Evolutionary conservation across 2,113 vertebrate genomes (phyloP).

Genomic region (Morone chrysops): DNA sequence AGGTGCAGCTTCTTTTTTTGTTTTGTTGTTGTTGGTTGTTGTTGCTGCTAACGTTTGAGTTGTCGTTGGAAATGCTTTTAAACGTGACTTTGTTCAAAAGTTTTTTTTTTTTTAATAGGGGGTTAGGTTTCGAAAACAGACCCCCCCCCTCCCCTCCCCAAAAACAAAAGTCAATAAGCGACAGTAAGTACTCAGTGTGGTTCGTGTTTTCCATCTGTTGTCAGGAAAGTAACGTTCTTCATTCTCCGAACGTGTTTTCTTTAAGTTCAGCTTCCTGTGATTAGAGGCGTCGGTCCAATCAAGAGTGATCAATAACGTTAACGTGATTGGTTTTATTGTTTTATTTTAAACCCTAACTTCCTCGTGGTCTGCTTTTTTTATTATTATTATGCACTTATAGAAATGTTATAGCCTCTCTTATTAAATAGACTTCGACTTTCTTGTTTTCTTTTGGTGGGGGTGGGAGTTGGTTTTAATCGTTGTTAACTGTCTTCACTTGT

Average conservation of each 20-base stretch:
- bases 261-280: background rate
- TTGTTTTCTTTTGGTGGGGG: no score
- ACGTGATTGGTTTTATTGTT: background rate
- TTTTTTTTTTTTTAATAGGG: background rate
- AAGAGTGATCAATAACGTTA: no score
- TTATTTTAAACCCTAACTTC: no score
- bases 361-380: conserved; percentile 20
- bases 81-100: no score
- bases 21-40: background rate
- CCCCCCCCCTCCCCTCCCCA: no score
- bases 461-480: no score
- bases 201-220: conserved; percentile 4
- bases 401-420: conserved; percentile 53
- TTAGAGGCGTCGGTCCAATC: background rate
- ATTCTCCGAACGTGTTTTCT: no score
- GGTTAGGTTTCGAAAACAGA: background rate
- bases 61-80: no score
- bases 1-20: background rate
- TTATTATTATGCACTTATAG: conserved; percentile 50
- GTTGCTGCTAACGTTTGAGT: no score
- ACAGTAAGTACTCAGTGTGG: background rate
- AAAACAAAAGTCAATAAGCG: background rate
- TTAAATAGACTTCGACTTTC: no score
- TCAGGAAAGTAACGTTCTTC: background rate
- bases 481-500: background rate